Base-by-base conservation (phyloP, 2,888 invertebrate species). In the Timema podura region DNA sequence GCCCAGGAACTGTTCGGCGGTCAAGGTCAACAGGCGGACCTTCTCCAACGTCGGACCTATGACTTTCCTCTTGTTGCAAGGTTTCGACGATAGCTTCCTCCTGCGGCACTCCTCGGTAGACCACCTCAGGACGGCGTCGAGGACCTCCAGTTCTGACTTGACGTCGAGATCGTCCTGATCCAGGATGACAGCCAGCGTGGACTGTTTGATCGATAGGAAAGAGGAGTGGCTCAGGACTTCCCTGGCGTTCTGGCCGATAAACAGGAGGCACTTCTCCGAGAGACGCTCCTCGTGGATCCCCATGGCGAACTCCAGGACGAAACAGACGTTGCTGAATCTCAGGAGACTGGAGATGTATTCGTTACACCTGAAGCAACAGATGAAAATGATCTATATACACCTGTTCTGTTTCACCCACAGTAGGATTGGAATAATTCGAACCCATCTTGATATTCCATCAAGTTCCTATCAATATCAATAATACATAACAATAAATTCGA, bases 281-380 rank as follows among this genome's bases (percentile, higher is more conserved):
- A 61, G 61, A 1, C 9, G 6, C 30, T 61, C 44, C 44, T 61
- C 61, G 0, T 11, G 44, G 10, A 16, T 13, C 44, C 5, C 30
- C 10, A 30, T 30, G 44, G 61, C 61, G 61, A 61, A 61, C 61
- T 61, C 61, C 61, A 61, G 61, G 44, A 61, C 61, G 61, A 30
- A 5, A 13, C 61, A 61, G 44, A 6, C 61, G 61, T 61, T 61
- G 44, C 13, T 45, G 5, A 45, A 1, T 7, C 15, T 6, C 61
- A 61, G 61, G 44, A 30, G 9, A 10, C 30, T 11, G 10, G 61
- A 16, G 44, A 61, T 30, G 61, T 61, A 61, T 45, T 61, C 45
- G 30, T 11, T 30, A 13, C 61, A 61, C 61, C 61, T 61, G 61
- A 30, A 45, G 15, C 2, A 49, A 49, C 51, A 49, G 11, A 49